These are phyloP conservation scores for Oreortyx pictus DNA, from an alignment of 2,797 vertebrate species.

Conservation along the genomic window DNA sequence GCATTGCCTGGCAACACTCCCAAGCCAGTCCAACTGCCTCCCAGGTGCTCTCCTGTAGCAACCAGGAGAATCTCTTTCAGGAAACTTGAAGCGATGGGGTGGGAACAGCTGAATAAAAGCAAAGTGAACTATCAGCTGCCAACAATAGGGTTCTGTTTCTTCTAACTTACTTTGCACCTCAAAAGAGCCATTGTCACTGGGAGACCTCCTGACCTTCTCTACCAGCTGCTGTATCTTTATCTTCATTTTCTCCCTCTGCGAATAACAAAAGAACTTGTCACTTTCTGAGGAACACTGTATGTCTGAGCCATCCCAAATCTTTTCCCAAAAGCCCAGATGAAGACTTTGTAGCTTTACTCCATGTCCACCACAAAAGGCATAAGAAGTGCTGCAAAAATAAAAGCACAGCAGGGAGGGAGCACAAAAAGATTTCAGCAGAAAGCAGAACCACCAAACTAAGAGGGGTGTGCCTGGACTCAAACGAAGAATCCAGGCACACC, in stretches of 20 bases:
- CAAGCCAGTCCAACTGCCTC: background rate
- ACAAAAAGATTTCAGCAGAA: background rate
- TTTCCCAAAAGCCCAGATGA: background rate
- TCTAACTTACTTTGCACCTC: slow-evolving; percentile 86
- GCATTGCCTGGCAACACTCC: background rate
- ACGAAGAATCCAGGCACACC: background rate
- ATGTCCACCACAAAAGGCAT: background rate
- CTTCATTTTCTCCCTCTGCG: slow-evolving; percentile 89
- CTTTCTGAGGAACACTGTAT: background rate
- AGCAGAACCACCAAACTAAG: no score
- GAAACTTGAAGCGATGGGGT: slow-evolving; percentile 10
- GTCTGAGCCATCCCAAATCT: background rate
- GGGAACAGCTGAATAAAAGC: background rate
- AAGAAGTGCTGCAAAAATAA: background rate
- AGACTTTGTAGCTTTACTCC: background rate
- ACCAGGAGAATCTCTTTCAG: background rate
- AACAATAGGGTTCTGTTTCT: background rate
- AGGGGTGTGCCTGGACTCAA: background rate
- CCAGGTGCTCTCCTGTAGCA: background rate
- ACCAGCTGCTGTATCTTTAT: slow-evolving; percentile 89
- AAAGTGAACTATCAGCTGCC: background rate
- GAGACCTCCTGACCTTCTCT: slow-evolving; percentile 86
- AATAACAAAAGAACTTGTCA: slow-evolving; percentile 4
- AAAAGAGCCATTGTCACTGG: slow-evolving; percentile 84
- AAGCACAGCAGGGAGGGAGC: background rate